Evolutionary conservation across 2,797 vertebrate species (phyloP), one percentile per base, ranked within the genome.

Genomic region (Esox lucius): DNA sequence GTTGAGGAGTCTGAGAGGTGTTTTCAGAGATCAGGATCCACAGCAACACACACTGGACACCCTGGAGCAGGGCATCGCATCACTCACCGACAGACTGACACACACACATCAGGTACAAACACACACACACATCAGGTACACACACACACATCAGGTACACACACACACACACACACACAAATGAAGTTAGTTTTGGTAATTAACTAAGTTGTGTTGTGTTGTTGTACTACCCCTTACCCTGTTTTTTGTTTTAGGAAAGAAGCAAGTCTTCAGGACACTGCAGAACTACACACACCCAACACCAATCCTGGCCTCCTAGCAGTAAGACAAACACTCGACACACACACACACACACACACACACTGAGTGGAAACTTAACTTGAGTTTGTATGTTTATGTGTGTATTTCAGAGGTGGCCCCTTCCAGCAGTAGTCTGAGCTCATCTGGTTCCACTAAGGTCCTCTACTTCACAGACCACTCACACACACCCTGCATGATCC

Each of bases 11-110:
- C 90, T 99, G 81, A 95, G 98, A 83, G 96, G 96, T 87, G 96
- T 95, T 86, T 97, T 99, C 85, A 94, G 95, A 2, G 96, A 96
- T 26, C 97, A 99, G 0, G 97, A 98, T 77, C 97, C 97, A 0
- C 97, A 99, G 89, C 98, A 99, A 78, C 98, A 99, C 82, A 99
- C 97, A 6, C 95, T 99, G 24, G 98, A 99, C 93, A 99, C 97
- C 78, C 83, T 99, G 91, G 98, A 99, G 90, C 98, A 99, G 91
- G 97, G 98, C 66, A 96, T 99, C 62, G 89, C 94, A 19, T 98
- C 97, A 68, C 94, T 99, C 79, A 96, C 98, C 80, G 98, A 99
- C 84, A 92, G 97, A 68, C 88, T 99, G 70, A 94, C 94, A 84
- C 96, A 98, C 71, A 85, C 91, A 0, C 94, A 94, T 61, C 93